phyloP scores from a whole-genome alignment of 1,140 invertebrate species.

The Magallana angulata region DNA sequence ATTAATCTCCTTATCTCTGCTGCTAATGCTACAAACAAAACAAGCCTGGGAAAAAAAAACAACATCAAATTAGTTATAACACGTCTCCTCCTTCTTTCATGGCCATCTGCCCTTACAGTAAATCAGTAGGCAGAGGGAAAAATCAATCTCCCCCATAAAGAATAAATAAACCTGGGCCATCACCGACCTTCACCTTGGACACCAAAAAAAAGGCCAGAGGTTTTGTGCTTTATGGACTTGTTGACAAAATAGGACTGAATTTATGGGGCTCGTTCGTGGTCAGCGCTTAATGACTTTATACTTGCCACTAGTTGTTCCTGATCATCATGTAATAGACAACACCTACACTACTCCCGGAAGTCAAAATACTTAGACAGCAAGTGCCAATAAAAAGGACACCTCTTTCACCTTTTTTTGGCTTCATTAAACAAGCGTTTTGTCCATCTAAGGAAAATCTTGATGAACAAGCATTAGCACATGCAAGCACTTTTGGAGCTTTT shows the following conservation, averaged over 20 bases:
- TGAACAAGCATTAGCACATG: no score
- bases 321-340: background rate
- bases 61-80: background rate
- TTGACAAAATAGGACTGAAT: background rate
- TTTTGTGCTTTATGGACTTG: slow-evolving; percentile 23
- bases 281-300: background rate
- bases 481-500: no score
- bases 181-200: background rate
- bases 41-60: background rate
- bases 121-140: background rate
- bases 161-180: background rate
- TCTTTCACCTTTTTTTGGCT: background rate
- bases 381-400: background rate
- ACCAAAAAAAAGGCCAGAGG: background rate
- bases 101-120: background rate
- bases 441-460: no score
- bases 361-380: background rate
- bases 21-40: background rate
- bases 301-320: background rate
- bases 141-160: background rate
- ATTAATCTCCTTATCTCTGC: background rate
- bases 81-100: background rate
- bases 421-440: no score
- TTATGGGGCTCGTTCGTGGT: background rate
- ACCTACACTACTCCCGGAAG: slow-evolving; percentile 28